Evolutionary conservation across 2,797 vertebrate species (phyloP).

Genomic region (Mormyrops boulengeri): DNA sequence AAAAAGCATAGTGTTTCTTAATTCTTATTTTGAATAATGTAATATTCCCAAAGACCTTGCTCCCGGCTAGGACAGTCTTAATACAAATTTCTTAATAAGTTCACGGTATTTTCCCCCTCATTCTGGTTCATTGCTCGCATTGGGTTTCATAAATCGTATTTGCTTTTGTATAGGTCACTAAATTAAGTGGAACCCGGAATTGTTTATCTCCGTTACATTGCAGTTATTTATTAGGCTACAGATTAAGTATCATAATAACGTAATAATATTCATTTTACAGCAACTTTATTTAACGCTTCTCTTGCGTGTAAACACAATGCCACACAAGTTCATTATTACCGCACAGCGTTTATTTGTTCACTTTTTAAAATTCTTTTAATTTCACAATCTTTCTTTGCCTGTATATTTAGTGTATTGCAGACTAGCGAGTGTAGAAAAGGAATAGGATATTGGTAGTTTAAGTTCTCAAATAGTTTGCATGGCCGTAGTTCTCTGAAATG

Average conservation of each 20-base stretch:
- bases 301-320: not conserved
- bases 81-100: not conserved
- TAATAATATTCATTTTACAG: not conserved
- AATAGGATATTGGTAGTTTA: not conserved
- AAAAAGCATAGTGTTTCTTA: not conserved
- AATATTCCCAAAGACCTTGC: not conserved
- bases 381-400: not conserved
- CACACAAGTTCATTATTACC: not conserved
- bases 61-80: not conserved
- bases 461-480: not conserved
- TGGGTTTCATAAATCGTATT: not conserved
- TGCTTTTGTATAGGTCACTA: not conserved
- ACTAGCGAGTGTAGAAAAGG: not conserved
- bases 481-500: not conserved
- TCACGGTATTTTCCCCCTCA: not conserved
- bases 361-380: not conserved
- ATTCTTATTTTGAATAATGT: not conserved
- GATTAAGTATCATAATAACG: not conserved
- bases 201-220: not conserved
- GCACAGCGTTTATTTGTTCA: not conserved
- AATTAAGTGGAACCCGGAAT: not conserved
- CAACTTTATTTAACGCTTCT: not conserved
- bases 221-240: not conserved
- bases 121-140: not conserved
- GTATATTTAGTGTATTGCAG: not conserved